Evolutionary conservation across 2,888 invertebrate species (phyloP).

Genomic region (Erebia aethiops): DNA sequence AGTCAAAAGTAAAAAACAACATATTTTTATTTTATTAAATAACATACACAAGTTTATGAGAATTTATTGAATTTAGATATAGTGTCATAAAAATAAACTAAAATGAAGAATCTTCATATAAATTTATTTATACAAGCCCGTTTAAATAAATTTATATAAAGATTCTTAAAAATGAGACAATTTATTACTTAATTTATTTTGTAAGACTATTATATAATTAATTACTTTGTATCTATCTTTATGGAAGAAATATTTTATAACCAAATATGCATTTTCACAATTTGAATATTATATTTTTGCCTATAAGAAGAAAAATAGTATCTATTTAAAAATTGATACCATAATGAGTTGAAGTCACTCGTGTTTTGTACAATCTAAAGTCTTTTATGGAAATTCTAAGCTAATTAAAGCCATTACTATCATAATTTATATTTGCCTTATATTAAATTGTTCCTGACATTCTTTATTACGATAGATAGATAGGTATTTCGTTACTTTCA

Average conservation of each 20-base stretch:
- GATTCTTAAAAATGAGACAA: no score
- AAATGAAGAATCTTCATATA: no score
- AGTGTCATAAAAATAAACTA: no score
- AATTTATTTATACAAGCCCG: no score
- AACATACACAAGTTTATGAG: no score
- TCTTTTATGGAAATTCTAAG: conserved; percentile 76
- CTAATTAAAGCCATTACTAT: conserved; percentile 80
- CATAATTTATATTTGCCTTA: conserved; percentile 57
- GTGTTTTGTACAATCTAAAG: conserved; percentile 75
- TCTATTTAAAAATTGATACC: conserved; percentile 40
- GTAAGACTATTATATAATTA: no score
- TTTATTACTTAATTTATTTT: no score
- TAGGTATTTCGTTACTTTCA: neutral
- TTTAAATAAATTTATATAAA: no score
- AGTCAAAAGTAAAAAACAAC: no score
- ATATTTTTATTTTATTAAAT: no score
- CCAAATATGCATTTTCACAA: conserved; percentile 29
- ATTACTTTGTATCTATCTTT: no score
- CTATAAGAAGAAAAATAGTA: conserved; percentile 38
- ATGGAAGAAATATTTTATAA: conserved; percentile 7
- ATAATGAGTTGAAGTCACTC: conserved; percentile 47
- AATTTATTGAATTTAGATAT: no score
- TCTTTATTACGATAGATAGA: conserved; percentile 11
- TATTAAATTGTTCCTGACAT: conserved; percentile 41
- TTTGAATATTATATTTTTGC: conserved; percentile 35